Base-by-base conservation (phyloP, 2,113 vertebrate species). In the Myotis brandtii region DNA sequence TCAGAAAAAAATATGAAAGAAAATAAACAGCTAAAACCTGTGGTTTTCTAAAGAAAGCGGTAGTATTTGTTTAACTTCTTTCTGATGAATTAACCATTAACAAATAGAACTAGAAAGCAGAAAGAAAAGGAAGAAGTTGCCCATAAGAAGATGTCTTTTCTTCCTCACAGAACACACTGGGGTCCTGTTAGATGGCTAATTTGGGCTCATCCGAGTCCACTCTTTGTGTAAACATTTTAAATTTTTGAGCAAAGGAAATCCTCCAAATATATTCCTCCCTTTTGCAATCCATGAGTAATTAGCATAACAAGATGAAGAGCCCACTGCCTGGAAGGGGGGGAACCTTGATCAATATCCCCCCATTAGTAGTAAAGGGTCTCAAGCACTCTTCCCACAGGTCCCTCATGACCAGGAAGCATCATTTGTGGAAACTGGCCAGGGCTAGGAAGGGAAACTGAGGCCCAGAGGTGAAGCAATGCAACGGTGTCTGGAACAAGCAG, bases 341-440 rank as follows among this genome's bases (percentile, higher is more conserved):
- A 6, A 23, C 1, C 1, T 11, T 2, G 40, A 6, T 8, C 9
- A 67, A 48, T 23, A 13, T 30, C 9, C 21, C 5, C 6, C 10
- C 23, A 13, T 1, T 8, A 20, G 11, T 4, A 54, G 72, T 17
- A 32, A 52, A 73, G 37, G 23, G n/a, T 69, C 66, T n/a, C 52
- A 40, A 48, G 2, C 6, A n/a, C 86, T 59, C 7, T 0, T 25
- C 1, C 54, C 20, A 7, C 18, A 20, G 18, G 64, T 37, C 17
- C 14, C 52, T 52, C 52, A 3, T 20, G 69, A 11, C 23, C 17
- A 14, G 11, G 43, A 62, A 34, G 18, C 21, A 62, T n/a, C 20
- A 3, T 59, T 9, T 54, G 1, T 48, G 14, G 59, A 59, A 66
- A 64, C 0, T 6, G 12, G 25, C 70, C 40, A 66, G 34, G 40